These are phyloP conservation scores for Drosophila persimilis DNA, from an alignment of 1,140 invertebrate genomes.

Conservation along the genomic window DNA sequence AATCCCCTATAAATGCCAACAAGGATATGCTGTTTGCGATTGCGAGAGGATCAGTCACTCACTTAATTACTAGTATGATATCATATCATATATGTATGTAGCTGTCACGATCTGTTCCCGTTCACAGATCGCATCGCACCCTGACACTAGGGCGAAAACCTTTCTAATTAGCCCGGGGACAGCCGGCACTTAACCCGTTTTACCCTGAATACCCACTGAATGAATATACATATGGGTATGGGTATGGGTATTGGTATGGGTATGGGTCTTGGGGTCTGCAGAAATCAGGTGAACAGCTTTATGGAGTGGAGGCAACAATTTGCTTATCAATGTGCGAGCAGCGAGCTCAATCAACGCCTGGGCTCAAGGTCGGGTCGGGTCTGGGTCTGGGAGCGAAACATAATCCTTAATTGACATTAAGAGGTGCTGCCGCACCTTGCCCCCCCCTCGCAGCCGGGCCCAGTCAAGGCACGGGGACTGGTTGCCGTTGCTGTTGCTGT, in stretches of 20 bases:
- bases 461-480: not conserved
- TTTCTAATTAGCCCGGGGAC: conserved; percentile 31
- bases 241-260: too few relatives aligned
- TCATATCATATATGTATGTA: too few relatives aligned
- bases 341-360: conserved; percentile 28
- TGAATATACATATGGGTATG: too few relatives aligned
- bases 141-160: conserved; percentile 1
- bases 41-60: too few relatives aligned
- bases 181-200: conserved; percentile 40
- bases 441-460: not conserved
- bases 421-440: conserved; percentile 26
- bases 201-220: not conserved
- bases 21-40: too few relatives aligned
- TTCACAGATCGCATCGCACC: too few relatives aligned
- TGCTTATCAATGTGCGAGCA: conserved; percentile 43
- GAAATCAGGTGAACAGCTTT: conserved; percentile 15
- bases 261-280: not conserved
- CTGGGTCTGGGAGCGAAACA: conserved; percentile 32
- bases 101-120: too few relatives aligned
- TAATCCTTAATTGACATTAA: conserved; percentile 53
- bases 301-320: conserved; percentile 11
- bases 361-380: conserved; percentile 28
- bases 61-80: too few relatives aligned
- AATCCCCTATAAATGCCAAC: too few relatives aligned
- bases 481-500: conserved; percentile 4